Conservation (phyloP, 2,113 vertebrate genomes). For the Balaeniceps rex region DNA sequence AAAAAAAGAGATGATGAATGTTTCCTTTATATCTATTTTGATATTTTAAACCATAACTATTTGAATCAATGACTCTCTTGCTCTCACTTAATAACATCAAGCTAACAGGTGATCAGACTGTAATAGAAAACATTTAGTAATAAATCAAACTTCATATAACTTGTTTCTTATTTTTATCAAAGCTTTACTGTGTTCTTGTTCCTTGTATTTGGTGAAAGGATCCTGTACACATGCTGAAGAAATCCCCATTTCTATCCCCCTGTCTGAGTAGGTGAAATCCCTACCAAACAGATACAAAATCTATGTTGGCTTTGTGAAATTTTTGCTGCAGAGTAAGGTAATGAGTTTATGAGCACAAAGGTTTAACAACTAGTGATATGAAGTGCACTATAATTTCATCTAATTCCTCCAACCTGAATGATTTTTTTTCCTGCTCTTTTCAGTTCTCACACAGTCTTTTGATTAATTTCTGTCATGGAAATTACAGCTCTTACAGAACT, state of each 20-base stretch:
- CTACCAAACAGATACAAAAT: not conserved
- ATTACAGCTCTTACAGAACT: not conserved
- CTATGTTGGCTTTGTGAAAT: not conserved
- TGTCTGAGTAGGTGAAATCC: not conserved
- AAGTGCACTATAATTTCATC: not conserved
- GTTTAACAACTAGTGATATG: not conserved
- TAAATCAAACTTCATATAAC: not conserved
- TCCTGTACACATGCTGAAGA: not conserved
- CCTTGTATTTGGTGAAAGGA: not conserved
- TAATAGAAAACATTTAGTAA: not conserved
- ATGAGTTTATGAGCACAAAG: not conserved
- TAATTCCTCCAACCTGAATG: not conserved
- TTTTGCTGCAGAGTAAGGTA: not conserved
- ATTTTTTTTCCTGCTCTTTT: not conserved
- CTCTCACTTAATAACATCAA: not conserved
- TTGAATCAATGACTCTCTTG: not conserved
- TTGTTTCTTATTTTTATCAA: not conserved
- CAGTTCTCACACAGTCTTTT: not conserved
- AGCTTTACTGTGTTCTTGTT: not conserved
- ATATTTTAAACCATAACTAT: not conserved
- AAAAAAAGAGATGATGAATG: not conserved
- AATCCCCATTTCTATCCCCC: not conserved
- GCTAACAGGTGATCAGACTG: not conserved
- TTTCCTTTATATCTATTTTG: not conserved
- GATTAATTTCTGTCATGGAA: not conserved